Evolutionary conservation across 2,888 invertebrate species (phyloP).

Genomic region (Baccha elongata): DNA sequence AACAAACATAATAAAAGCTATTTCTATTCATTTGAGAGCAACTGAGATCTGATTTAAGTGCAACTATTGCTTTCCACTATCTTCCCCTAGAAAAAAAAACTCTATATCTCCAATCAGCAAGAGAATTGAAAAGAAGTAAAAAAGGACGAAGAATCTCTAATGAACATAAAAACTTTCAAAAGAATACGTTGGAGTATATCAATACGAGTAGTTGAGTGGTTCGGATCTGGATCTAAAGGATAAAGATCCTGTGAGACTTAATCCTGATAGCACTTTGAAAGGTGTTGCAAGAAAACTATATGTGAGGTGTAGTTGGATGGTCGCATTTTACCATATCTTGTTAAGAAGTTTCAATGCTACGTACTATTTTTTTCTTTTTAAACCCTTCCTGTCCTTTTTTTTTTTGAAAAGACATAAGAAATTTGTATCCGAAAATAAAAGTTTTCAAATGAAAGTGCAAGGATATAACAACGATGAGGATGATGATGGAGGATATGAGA

Average conservation of each 20-base stretch:
- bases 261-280: slow-evolving; percentile 23
- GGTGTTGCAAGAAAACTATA: slow-evolving; percentile 13
- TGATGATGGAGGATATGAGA: slow-evolving; percentile 35
- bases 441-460: slow-evolving; percentile 28
- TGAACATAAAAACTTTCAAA: slow-evolving; percentile 43
- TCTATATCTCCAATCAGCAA: slow-evolving; percentile 33
- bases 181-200: slow-evolving; percentile 23
- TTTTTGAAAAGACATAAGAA: slow-evolving; percentile 13
- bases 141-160: slow-evolving; percentile 28
- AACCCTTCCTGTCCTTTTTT: not conserved
- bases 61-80: not conserved
- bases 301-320: not conserved
- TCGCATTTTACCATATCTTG: slow-evolving; percentile 51
- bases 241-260: slow-evolving; percentile 16
- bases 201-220: slow-evolving; percentile 49
- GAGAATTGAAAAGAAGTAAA: slow-evolving; percentile 42
- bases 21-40: slow-evolving; percentile 40
- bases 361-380: slow-evolving; percentile 1
- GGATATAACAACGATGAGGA: slow-evolving; percentile 25
- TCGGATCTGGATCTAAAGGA: slow-evolving; percentile 24
- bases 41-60: slow-evolving; percentile 39
- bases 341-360: slow-evolving; percentile 38
- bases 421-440: slow-evolving; percentile 48
- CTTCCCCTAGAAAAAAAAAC: not conserved
- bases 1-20: slow-evolving; percentile 37